Base-by-base conservation (phyloP, 2,797 vertebrate genomes). In the Rachycentron canadum region DNA sequence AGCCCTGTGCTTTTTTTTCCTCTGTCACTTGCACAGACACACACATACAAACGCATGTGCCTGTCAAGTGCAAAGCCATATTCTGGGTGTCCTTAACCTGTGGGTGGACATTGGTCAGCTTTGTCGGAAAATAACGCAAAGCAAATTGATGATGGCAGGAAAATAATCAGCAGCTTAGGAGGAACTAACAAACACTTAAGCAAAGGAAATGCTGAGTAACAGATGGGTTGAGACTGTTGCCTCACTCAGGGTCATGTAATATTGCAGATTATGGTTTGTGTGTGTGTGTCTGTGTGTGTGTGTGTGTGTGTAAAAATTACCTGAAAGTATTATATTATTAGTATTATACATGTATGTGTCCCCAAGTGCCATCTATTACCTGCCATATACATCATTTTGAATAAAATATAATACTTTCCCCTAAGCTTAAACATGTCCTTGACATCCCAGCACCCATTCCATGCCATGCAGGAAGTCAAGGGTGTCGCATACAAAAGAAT, bases 1-100 rank as follows among this genome's bases (percentile, higher is more conserved):
- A 84, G 86, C 80, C 80, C 73, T 7, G 57, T 88, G 84, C 81
- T 63, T 82, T 71, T 82, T 76, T 76, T n/a, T n/a, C n/a, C 78
- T 79, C 68, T 17, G 58, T 85, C 76, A 68, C 50, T 59, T 62
- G 45, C 36, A 59, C 62, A 62, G 47, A 55, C 58, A 58, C 41
- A 50, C 58, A 53, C 34, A 47, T 38, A 56, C 34, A 70, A 53
- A 56, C 19, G 16, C 61, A 84, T 83, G 73, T 80, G 82, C 55
- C 69, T 82, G 75, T 82, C 73, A 81, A 78, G 78, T 50, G 63
- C 62, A 52, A 73, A 72, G 75, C 59, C 73, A 45, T 71, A 52
- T 69, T 83, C 63, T 76, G 5, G 4, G 55, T n/a, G 62, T 57
- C 72, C 80, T 76, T 83, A 76, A 76, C 77, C 52, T 71, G 60